Conservation (phyloP, 1,140 invertebrate genomes). For the Dermatophagoides farinae region DNA sequence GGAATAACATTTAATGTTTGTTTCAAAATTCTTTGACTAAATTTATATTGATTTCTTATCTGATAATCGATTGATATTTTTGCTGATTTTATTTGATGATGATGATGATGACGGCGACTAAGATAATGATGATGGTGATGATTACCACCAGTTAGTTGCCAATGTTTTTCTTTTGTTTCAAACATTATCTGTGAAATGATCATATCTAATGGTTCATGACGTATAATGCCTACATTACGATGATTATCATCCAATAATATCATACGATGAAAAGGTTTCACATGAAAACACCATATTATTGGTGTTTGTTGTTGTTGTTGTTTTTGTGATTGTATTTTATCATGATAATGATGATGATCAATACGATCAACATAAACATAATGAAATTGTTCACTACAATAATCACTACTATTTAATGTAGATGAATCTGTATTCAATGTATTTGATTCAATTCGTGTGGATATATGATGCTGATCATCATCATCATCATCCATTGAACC, state of each 20-base stretch:
- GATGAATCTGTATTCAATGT: too few relatives aligned
- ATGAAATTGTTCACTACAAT: conserved; percentile 9
- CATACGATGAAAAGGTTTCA: background rate
- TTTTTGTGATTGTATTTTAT: background rate
- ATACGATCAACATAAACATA: background rate
- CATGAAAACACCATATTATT: conserved; percentile 10
- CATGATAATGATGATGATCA: too few relatives aligned
- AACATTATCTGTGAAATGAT: background rate
- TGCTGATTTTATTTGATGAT: background rate
- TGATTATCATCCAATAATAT: background rate
- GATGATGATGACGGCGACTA: too few relatives aligned
- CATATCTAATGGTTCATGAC: background rate
- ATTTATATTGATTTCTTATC: background rate
- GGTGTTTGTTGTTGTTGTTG: background rate
- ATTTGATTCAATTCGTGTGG: too few relatives aligned
- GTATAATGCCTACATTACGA: background rate
- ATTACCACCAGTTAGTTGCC: background rate
- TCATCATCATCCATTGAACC: too few relatives aligned
- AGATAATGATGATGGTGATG: too few relatives aligned
- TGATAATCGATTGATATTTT: background rate
- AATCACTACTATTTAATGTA: background rate
- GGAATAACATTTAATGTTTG: background rate
- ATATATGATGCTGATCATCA: too few relatives aligned
- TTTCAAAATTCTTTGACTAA: background rate
- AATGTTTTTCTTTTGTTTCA: background rate